Evolutionary conservation across 2,888 invertebrate species (phyloP).

Genomic region (Melanotus villosus): DNA sequence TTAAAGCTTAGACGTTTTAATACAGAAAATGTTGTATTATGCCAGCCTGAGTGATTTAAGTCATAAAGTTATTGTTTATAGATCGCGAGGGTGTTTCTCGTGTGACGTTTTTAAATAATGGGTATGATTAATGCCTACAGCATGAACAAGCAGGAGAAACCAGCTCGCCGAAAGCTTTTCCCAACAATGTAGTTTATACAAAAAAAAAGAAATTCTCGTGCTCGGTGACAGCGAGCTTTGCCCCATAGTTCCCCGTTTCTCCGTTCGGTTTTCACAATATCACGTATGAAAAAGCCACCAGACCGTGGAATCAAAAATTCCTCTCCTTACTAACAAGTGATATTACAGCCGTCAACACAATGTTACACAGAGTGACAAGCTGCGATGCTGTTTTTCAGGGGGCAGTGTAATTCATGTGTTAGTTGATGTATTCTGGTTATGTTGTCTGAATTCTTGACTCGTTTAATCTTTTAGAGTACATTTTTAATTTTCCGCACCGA

Average conservation of each 20-base stretch:
- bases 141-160: conserved; percentile 32
- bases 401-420: conserved; percentile 50
- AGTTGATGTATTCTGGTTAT: conserved; percentile 45
- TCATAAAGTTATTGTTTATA: conserved; percentile 53
- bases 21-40: conserved; percentile 44
- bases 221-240: too few relatives aligned
- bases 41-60: conserved; percentile 46
- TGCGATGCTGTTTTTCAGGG: conserved; percentile 45
- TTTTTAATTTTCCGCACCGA: conserved; percentile 65
- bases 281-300: conserved; percentile 39
- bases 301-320: conserved; percentile 52
- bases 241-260: too few relatives aligned
- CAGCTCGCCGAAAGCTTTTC: too few relatives aligned
- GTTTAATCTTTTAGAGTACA: conserved; percentile 64
- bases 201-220: too few relatives aligned
- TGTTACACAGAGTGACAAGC: conserved; percentile 50
- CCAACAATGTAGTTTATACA: too few relatives aligned
- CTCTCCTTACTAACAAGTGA: conserved; percentile 51
- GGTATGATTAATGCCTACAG: conserved; percentile 40
- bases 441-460: conserved; percentile 58
- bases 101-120: conserved; percentile 39
- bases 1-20: conserved; percentile 49
- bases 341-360: conserved; percentile 56
- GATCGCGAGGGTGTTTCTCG: conserved; percentile 45
- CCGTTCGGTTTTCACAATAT: conserved; percentile 30